Evolutionary conservation across 2,113 vertebrate species (phyloP).

Genomic region (Hypomesus transpacificus): DNA sequence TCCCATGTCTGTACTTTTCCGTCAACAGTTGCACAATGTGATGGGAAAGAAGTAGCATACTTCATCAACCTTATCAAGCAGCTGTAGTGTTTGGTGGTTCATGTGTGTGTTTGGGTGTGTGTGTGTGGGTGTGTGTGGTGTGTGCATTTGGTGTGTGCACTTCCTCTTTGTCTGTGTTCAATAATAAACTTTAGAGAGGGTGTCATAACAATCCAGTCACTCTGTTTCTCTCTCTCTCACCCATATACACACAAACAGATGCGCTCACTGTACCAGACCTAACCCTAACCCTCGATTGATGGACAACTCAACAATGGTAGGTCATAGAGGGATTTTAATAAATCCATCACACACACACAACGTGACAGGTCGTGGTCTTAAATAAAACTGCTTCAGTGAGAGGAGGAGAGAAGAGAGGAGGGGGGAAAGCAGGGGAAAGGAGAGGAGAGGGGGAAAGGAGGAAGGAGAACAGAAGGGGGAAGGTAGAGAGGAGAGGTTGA

Average conservation of each 20-base stretch:
- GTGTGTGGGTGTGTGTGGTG: no score
- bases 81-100: neutral
- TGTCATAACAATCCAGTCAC: neutral
- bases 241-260: neutral
- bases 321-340: neutral
- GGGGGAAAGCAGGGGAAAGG: neutral
- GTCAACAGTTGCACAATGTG: neutral
- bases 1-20: neutral
- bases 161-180: conserved; percentile 14
- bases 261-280: no score
- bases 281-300: neutral
- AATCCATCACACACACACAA: neutral
- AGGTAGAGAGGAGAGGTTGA: neutral
- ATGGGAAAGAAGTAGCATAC: neutral
- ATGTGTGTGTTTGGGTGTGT: no score
- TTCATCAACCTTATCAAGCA: neutral
- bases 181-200: neutral
- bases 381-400: no score
- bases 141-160: neutral
- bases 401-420: neutral
- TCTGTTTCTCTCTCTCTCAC: neutral
- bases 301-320: neutral
- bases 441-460: no score
- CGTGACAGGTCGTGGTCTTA: neutral
- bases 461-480: neutral